These are phyloP conservation scores for Drosophila melanogaster DNA, from an alignment of 1,140 invertebrate species.

Conservation along the genomic window DNA sequence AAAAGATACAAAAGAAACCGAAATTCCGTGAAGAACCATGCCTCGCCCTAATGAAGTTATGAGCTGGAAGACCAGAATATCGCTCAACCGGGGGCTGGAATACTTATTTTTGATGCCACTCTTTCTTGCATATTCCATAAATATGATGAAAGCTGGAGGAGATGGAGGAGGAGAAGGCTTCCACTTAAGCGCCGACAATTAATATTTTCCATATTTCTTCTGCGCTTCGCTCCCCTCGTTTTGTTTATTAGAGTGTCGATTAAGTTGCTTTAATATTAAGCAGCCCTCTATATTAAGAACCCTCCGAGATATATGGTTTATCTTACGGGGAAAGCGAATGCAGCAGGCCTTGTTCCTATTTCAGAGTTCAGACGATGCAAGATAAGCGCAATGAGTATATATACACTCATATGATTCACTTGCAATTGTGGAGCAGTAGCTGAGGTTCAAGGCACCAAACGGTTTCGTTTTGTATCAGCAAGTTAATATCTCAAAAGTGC, in stretches of 20 bases:
- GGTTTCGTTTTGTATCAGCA: not conserved
- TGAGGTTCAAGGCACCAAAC: constrained; percentile 22
- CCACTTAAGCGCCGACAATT: constrained; percentile 69
- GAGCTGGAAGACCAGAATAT: constrained; percentile 1
- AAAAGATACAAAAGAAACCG: constrained; percentile 17
- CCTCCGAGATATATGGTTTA: constrained; percentile 29
- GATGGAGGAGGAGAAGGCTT: constrained; percentile 1
- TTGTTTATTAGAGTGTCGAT: constrained; percentile 60
- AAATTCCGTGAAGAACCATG: constrained; percentile 44
- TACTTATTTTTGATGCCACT: constrained; percentile 46
- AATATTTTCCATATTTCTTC: constrained; percentile 58
- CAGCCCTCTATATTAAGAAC: not conserved
- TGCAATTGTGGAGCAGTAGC: constrained; percentile 23
- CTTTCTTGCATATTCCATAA: constrained; percentile 44
- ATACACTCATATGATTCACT: constrained; percentile 12
- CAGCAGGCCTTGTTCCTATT: constrained; percentile 38
- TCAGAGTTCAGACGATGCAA: not conserved
- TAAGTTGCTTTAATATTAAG: constrained; percentile 71
- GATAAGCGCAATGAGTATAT: constrained; percentile 18
- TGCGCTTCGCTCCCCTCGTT: not conserved
- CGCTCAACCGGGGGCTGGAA: constrained; percentile 10
- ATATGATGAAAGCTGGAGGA: constrained; percentile 30
- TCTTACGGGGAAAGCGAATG: constrained; percentile 13
- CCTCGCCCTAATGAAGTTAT: constrained; percentile 66
- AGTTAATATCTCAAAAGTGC: not conserved